These are phyloP conservation scores for Brotula barbata DNA, from an alignment of 2,797 vertebrate genomes.

Conservation along the genomic window DNA sequence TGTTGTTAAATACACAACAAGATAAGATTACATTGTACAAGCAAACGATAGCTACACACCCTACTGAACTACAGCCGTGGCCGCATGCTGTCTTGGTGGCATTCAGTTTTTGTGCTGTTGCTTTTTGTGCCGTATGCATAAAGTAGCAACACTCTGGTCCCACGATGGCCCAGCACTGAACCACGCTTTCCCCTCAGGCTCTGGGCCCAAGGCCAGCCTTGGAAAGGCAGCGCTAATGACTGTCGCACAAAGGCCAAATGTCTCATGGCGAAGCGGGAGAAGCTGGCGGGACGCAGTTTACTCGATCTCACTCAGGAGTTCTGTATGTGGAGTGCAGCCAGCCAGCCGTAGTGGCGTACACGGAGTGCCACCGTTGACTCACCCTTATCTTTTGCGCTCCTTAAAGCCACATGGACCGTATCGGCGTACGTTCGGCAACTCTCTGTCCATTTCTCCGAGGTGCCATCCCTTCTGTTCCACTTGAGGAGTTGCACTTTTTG, in stretches of 20 bases:
- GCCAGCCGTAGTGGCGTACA: constrained; percentile 33
- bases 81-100: too few relatives aligned
- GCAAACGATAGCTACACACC: too few relatives aligned
- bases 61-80: too few relatives aligned
- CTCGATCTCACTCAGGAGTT: constrained; percentile 53
- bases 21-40: too few relatives aligned
- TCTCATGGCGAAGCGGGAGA: constrained; percentile 61
- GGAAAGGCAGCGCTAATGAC: constrained; percentile 74
- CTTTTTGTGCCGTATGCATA: constrained; percentile 17
- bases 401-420: constrained; percentile 5
- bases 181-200: constrained; percentile 27
- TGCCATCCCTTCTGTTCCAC: background rate
- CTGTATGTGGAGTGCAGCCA: constrained; percentile 49
- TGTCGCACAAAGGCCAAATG: constrained; percentile 75
- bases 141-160: constrained; percentile 32
- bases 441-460: background rate
- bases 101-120: background rate
- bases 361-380: constrained; percentile 5
- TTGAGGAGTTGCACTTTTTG: background rate
- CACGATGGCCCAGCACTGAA: constrained; percentile 32
- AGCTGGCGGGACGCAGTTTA: constrained; percentile 49
- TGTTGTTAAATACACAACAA: too few relatives aligned
- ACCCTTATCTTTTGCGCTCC: background rate
- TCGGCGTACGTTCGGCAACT: background rate
- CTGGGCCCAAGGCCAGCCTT: constrained; percentile 63